Conservation (phyloP, 1,140 invertebrate genomes). For the Heliconius himera region DNA sequence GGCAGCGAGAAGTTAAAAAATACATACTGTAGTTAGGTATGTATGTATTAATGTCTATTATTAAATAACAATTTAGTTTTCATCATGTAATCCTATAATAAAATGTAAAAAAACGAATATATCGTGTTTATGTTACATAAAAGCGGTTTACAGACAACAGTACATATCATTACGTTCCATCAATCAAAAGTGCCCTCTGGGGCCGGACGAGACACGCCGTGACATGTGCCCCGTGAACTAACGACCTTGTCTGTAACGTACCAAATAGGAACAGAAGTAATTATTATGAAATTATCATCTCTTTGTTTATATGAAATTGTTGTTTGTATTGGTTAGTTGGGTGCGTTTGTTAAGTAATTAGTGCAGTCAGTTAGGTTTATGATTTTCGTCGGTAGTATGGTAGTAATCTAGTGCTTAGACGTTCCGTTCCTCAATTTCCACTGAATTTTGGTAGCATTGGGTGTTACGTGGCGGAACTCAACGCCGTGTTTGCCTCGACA, state of each 20-base stretch:
- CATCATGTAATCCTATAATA: neutral
- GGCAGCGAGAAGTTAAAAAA: too few relatives aligned
- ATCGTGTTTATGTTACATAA: neutral
- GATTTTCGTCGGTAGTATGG: too few relatives aligned
- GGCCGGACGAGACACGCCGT: constrained; percentile 32
- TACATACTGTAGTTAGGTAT: too few relatives aligned
- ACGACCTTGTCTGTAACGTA: constrained; percentile 33
- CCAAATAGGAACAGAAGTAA: constrained; percentile 25
- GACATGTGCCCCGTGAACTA: constrained; percentile 39
- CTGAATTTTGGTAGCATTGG: too few relatives aligned
- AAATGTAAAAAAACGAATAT: neutral
- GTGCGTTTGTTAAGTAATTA: too few relatives aligned
- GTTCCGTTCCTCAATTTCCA: too few relatives aligned
- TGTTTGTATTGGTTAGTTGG: neutral
- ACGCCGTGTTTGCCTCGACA: too few relatives aligned
- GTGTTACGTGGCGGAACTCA: too few relatives aligned
- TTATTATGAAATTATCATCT: constrained; percentile 3
- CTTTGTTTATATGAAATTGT: neutral
- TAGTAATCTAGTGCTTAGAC: too few relatives aligned
- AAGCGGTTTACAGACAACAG: neutral
- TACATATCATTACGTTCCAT: constrained; percentile 38
- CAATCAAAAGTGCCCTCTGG: constrained; percentile 41
- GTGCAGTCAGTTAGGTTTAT: too few relatives aligned
- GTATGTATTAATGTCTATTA: too few relatives aligned
- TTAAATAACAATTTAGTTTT: too few relatives aligned